These are phyloP conservation scores for Acrocephalus scirpaceus DNA, from an alignment of 2,797 vertebrate genomes.

Conservation along the genomic window DNA sequence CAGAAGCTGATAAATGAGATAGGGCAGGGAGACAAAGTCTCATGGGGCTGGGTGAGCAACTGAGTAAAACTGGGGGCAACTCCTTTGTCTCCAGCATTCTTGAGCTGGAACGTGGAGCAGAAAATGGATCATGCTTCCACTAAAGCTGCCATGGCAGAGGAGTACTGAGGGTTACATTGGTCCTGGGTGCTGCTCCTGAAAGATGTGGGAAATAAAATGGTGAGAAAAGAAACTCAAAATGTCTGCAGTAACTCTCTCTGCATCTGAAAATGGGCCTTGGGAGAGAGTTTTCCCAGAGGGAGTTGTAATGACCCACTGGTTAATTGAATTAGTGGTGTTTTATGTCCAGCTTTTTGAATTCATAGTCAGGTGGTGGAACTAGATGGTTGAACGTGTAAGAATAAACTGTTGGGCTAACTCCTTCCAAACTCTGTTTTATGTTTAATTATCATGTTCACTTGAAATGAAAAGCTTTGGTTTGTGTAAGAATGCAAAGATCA, in stretches of 20 bases:
- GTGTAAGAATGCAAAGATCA: background rate
- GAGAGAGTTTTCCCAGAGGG: background rate
- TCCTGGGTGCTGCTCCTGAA: background rate
- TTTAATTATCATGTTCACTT: background rate
- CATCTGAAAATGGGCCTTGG: background rate
- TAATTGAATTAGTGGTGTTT: background rate
- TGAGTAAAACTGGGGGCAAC: background rate
- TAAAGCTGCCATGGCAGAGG: background rate
- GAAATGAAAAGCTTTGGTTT: background rate
- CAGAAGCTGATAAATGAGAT: background rate
- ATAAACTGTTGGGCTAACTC: background rate
- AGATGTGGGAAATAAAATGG: background rate
- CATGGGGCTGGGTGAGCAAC: background rate
- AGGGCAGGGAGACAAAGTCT: background rate
- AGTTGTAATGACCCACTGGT: background rate
- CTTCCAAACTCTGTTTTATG: background rate
- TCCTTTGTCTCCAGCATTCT: background rate
- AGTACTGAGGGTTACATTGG: rapidly evolving
- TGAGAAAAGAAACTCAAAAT: background rate
- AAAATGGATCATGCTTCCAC: background rate
- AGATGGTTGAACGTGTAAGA: background rate
- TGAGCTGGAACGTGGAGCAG: background rate
- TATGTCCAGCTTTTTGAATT: background rate
- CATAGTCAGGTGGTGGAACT: background rate
- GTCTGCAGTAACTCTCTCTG: background rate